Evolutionary conservation across 2,888 invertebrate species (phyloP), one percentile per base, ranked within the genome.

Genomic region (Synanthedon formicaeformis): DNA sequence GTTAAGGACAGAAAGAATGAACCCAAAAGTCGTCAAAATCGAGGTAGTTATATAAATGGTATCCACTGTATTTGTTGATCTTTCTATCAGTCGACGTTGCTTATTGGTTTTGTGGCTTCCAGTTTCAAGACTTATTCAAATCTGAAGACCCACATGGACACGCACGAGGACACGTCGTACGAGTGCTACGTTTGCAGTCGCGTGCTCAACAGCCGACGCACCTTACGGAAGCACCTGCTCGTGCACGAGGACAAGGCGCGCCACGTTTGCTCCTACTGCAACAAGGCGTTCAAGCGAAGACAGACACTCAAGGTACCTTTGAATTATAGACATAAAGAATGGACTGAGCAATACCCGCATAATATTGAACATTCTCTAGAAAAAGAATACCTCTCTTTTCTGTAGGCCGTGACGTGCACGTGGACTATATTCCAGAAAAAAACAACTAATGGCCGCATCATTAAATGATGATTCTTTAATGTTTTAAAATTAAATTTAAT

Each of bases 81-180:
- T 27, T 2, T 27, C 8, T 27, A 27, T 10, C 8, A 34, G 34
- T 34, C 10, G 34, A 34, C 34, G 10, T 34, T 8, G 34, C 8
- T 34, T 34, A 6, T 34, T 34, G 6, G 34, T 34, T 10, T 34
- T 45, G 16, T 40, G 49, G 1, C 41, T 52, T 60, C 1, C 62
- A 89, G 89, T 10, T 89, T 89, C 65, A 89, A 89, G 66, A 89
- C 89, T 1, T 88, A 89, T 60, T 88, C 89, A 0, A 87, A 89
- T 54, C 69, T 89, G 52, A 89, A 89, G 65, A 88, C 89, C 0
- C 89, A 89, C 62, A 79, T 88, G 80, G 89, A 89, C 67, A 89
- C 85, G 1, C 89, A 89, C 67, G 85, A 83, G 54, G 84, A 83
- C 53, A 89, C 89, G 4, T 88, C 89, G 23, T 89, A 89, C 69